A percentile compares a stretch with the other conserved stretches of the same genome.
These are phyloP conservation scores for Lordiphosa andalusiaca DNA, from an alignment of 2,888 invertebrate genomes.

Conservation along the genomic window DNA sequence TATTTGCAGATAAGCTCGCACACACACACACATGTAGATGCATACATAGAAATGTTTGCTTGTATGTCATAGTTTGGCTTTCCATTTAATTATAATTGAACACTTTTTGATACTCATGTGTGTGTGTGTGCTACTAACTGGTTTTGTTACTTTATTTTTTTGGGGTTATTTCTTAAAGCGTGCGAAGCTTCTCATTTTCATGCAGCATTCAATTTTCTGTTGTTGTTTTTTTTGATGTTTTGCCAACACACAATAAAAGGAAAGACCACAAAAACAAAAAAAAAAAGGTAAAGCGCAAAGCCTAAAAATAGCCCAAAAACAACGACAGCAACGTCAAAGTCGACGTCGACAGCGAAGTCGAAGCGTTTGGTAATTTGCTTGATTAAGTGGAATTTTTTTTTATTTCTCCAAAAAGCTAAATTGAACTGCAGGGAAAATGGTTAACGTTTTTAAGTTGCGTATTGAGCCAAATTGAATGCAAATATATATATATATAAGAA, in stretches of 20 bases:
- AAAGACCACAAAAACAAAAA: neutral
- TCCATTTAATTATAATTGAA: constrained; percentile 32
- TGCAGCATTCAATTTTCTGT: constrained; percentile 54
- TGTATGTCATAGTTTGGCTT: constrained; percentile 12
- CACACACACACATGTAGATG: neutral
- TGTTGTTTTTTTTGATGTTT: constrained; percentile 45
- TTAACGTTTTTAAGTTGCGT: constrained; percentile 15
- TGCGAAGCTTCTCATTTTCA: constrained; percentile 53
- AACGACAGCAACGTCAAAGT: constrained; percentile 5
- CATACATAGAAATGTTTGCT: neutral
- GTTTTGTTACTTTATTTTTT: constrained; percentile 63
- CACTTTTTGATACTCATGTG: neutral
- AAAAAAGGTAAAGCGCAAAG: constrained; percentile 58
- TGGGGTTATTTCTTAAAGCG: constrained; percentile 69
- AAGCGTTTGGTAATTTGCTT: constrained; percentile 67
- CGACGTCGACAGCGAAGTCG: constrained; percentile 28
- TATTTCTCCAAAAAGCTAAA: constrained; percentile 1
- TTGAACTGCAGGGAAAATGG: constrained; percentile 40
- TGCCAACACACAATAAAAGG: constrained; percentile 49
- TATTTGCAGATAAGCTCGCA: constrained; percentile 6
- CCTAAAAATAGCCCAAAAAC: constrained; percentile 59
- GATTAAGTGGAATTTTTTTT: constrained; percentile 68
- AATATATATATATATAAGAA: constrained; percentile 26
- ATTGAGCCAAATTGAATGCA: constrained; percentile 16
- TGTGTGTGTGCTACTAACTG: constrained; percentile 43